Base-by-base conservation (phyloP, 2,888 invertebrate species). In the Rhopalosiphum nymphaeae region DNA sequence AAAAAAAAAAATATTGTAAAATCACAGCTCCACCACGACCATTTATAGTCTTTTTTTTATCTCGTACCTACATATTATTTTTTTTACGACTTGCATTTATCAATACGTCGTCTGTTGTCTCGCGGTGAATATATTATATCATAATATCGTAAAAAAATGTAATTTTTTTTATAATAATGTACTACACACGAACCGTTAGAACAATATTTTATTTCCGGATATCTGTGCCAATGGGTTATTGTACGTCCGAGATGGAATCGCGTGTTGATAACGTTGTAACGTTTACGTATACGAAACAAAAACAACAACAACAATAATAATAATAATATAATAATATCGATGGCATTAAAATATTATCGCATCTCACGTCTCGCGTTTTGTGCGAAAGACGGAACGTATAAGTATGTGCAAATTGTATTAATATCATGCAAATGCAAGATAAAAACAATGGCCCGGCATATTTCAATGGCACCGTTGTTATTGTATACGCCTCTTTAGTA, bases 1-100 rank as follows among this genome's bases (percentile, higher is more conserved):
- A 56, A 67, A 78, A 78, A 93, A 78, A 92, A 86, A 87, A 78
- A 78, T 61, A 21, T n/a, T 46, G n/a, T 90, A 61, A 90, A 90
- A 67, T 29, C n/a, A 21, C 53, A 21, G 9, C n/a, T 90, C 10
- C 26, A 13, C 86, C 86, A 26, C 29, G 89, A 89, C 56, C 56
- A 89, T 89, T 90, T 90, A 90, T 61, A 46, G 61, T 16, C 10
- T 89, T 85, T 85, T 78, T 29, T 29, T 89, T 89, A 46, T 26
- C 25, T 89, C 26, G 36, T 89, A 21, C n/a, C 67, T 21, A 29
- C 53, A 11, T 42, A 85, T 26, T 44, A 57, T 89, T 57, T 89
- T 13, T 25, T n/a, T 26, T 36, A 42, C 56, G 88, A 53, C 11
- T 88, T 36, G 56, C 21, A 53, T 61, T 90, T 61, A 86, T 78